A percentile compares a stretch with the other conserved stretches of the same genome.
Evolutionary conservation across 2,888 invertebrate species (phyloP).

Genomic region (Apoda limacodes): DNA sequence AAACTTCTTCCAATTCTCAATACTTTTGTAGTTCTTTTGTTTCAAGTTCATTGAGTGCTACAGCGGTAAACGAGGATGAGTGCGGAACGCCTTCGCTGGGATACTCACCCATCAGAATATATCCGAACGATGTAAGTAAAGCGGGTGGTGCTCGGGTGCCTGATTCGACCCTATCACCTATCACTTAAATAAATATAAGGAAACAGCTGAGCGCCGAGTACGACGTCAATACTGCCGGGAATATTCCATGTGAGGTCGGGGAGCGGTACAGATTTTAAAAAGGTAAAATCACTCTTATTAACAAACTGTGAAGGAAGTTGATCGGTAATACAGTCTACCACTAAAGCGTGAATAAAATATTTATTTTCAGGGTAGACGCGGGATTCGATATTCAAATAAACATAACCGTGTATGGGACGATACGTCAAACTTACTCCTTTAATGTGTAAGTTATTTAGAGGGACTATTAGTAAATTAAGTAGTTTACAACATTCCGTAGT

Average conservation of each 20-base stretch:
- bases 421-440: conserved; percentile 1
- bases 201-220: too few species aligned
- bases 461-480: not conserved
- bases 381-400: conserved; percentile 5
- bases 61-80: conserved; percentile 4
- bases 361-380: conserved; percentile 6
- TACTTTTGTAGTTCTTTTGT: not conserved
- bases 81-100: not conserved
- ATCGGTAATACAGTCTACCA: conserved; percentile 12
- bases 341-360: conserved; percentile 9
- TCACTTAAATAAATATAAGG: too few species aligned
- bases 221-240: too few species aligned
- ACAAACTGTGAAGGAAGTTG: conserved; percentile 5
- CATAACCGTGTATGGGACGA: conserved; percentile 3
- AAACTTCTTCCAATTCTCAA: too few species aligned
- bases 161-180: conserved; percentile 3
- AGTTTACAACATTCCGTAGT: too few species aligned
- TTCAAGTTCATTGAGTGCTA: too few species aligned
- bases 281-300: too few species aligned
- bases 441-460: not conserved
- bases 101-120: conserved; percentile 7
- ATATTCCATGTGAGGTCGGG: too few species aligned
- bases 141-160: conserved; percentile 6
- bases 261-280: too few species aligned
- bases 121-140: conserved; percentile 6